Conservation (phyloP, 2,888 invertebrate species). For the Dastarcus helophoroides region DNA sequence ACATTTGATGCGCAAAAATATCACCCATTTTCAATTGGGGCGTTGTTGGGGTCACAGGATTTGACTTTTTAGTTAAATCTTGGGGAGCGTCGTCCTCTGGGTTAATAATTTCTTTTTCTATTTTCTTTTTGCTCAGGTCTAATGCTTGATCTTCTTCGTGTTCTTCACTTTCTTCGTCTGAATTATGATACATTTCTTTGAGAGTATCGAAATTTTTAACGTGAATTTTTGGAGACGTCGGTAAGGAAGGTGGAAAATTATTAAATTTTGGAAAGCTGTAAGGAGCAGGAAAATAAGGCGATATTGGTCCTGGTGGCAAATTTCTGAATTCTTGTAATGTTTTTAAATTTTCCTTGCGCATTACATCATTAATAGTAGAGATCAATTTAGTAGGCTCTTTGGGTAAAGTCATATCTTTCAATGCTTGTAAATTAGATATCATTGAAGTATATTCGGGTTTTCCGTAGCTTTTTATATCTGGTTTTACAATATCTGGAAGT, state of each 20-base stretch:
- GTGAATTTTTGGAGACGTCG: constrained; percentile 27
- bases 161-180: constrained; percentile 20
- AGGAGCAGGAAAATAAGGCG: constrained; percentile 17
- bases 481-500: constrained; percentile 15
- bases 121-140: constrained; percentile 69
- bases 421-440: constrained; percentile 20
- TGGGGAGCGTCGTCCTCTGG: constrained; percentile 33
- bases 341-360: constrained; percentile 23
- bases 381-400: constrained; percentile 20
- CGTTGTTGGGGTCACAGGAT: constrained; percentile 19
- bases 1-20: constrained; percentile 50
- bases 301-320: constrained; percentile 16
- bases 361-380: constrained; percentile 21
- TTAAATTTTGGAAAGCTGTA: constrained; percentile 23
- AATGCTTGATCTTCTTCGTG: constrained; percentile 44
- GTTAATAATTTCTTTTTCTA: constrained; percentile 22
- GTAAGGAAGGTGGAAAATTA: constrained; percentile 19
- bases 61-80: constrained; percentile 36
- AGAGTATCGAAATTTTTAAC: constrained; percentile 51
- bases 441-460: constrained; percentile 11
- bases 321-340: constrained; percentile 21
- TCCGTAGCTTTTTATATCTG: constrained; percentile 12
- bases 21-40: constrained; percentile 28
- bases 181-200: constrained; percentile 41
- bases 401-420: constrained; percentile 17